Percentiles rank a stretch among this genome's conserved stretches.
These are phyloP conservation scores for Hirtodrosophila confusa DNA, from an alignment of 2,888 invertebrate species.

Conservation along the genomic window DNA sequence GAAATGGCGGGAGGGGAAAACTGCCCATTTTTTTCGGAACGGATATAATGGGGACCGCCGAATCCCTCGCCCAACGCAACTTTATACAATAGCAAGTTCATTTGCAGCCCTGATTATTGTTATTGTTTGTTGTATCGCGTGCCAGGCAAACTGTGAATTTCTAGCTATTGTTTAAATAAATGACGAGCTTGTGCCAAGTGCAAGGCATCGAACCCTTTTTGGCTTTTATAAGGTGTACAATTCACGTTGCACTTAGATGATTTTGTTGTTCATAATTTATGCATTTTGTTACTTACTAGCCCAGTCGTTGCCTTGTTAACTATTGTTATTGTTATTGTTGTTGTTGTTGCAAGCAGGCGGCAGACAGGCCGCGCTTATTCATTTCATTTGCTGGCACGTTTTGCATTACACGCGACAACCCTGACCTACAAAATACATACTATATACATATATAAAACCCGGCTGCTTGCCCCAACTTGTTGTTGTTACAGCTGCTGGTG, in stretches of 20 bases:
- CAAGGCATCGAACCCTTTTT: constrained; percentile 43
- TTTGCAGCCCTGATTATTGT: no score
- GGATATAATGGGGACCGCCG: no score
- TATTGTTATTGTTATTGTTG: constrained; percentile 16
- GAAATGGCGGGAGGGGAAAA: no score
- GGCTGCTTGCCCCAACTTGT: constrained; percentile 44
- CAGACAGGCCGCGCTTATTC: constrained; percentile 54
- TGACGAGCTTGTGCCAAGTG: constrained; percentile 37
- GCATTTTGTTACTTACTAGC: constrained; percentile 47
- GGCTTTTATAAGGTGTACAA: constrained; percentile 10
- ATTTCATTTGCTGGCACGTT: constrained; percentile 76
- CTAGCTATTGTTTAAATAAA: constrained; percentile 35
- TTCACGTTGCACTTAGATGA: constrained; percentile 14
- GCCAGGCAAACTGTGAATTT: neutral
- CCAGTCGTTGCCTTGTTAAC: constrained; percentile 31
- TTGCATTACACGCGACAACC: constrained; percentile 80
- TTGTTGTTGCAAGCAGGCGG: constrained; percentile 43
- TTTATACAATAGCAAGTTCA: no score
- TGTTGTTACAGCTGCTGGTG: constrained; percentile 24
- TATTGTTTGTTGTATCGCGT: no score
- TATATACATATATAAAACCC: constrained; percentile 28
- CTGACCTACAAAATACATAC: constrained; percentile 71
- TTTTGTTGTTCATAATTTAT: constrained; percentile 55
- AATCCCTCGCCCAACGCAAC: no score
- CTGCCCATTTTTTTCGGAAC: no score